Conservation (phyloP, 2,888 invertebrate genomes). For the Isoperla grammatica region DNA sequence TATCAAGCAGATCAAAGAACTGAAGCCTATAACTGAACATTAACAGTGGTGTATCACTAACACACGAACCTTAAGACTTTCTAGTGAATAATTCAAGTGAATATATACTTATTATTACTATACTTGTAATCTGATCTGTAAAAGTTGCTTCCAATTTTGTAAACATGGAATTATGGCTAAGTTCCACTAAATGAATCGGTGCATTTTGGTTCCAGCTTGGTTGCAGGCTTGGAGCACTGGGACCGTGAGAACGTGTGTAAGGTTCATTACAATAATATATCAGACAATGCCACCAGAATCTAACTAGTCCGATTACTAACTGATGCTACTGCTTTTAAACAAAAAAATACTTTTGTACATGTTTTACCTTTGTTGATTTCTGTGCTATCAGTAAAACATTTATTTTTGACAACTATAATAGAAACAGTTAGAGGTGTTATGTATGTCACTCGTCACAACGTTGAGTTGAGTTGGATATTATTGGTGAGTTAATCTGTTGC, state of each 20-base stretch:
- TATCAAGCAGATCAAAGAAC: slow-evolving; percentile 99
- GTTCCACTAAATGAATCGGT: slow-evolving; percentile 6
- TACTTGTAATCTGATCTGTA: slow-evolving; percentile 13
- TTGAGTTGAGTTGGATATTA: neutral
- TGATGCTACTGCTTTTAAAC: neutral
- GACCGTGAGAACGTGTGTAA: neutral
- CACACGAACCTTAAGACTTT: slow-evolving; percentile 2
- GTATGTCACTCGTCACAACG: neutral
- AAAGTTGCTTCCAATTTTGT: slow-evolving; percentile 27
- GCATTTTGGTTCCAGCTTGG: slow-evolving; percentile 16
- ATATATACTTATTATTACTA: slow-evolving; percentile 10
- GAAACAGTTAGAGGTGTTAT: too few relatives aligned
- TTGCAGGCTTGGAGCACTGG: neutral
- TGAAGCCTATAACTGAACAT: slow-evolving; percentile 70
- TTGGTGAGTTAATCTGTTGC: neutral
- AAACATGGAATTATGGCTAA: neutral
- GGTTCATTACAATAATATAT: neutral
- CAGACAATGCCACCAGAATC: too few relatives aligned
- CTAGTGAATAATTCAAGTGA: slow-evolving; percentile 16
- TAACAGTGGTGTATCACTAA: slow-evolving; percentile 34
- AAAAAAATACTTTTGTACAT: neutral
- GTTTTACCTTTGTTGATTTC: neutral
- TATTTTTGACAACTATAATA: neutral
- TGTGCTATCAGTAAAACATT: neutral
- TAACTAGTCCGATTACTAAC: too few relatives aligned